Evolutionary conservation across 2,113 vertebrate genomes (phyloP), one percentile per base, ranked within the genome.

Genomic region (Triplophysa dalaica): DNA sequence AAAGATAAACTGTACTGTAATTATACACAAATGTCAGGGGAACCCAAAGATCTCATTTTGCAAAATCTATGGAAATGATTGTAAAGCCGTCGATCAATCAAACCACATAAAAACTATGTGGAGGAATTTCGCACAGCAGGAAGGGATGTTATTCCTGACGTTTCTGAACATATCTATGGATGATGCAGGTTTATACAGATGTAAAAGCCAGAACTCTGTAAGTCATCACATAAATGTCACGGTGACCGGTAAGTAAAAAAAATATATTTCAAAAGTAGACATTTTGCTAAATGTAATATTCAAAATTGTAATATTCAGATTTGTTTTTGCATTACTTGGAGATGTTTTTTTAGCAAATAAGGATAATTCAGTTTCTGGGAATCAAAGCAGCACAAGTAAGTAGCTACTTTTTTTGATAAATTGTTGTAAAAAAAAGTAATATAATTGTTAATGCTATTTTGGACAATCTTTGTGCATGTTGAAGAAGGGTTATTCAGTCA

Each of bases 131-230:
- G 24, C n/a, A 0, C 0, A 1, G 0, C 1, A 0, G 0, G 1
- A 0, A 10, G 8, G 78, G 0, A 16, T 1, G 0, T 82, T 8
- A 0, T 77, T 29, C 69, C 73, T 93, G 72, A 3, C 41, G 1
- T 89, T 92, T 19, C 2, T 45, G 0, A 81, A 64, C 0, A 16
- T 89, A 7, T 38, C 54, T 17, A 41, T 0, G 43, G 63, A 0
- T 0, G 83, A 93, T 62, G 29, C 80, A 1, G 91, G 92, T 22
- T 0, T 2, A 0, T 93, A 93, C 85, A 77, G 2, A 8, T 93
- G 93, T 86, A 0, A 0, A 7, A 11, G 1, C 54, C 0, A 19
- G 1, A 1, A 41, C 7, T n/a, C 0, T 29, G 0, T 81, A 1
- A 0, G 91, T 48, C 89, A 91, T 29, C 0, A 0, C 3, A 89